These are phyloP conservation scores for Zosterops hypoxanthus DNA, from an alignment of 2,113 vertebrate genomes.

Conservation along the genomic window DNA sequence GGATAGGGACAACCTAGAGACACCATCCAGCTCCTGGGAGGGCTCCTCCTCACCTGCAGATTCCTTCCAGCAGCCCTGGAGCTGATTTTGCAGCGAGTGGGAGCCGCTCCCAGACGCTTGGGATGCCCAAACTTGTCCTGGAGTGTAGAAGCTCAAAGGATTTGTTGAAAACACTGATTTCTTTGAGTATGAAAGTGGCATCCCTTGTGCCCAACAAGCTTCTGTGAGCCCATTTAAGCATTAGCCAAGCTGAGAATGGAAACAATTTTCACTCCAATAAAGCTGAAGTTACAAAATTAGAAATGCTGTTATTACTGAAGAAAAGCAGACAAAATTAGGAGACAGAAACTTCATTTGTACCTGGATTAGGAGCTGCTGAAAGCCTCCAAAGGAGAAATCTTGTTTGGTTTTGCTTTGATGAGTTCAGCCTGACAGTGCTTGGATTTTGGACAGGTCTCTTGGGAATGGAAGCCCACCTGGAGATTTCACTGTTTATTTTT, in stretches of 20 bases:
- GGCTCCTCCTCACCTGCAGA: not conserved
- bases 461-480: not conserved
- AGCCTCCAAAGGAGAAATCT: not conserved
- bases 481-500: not conserved
- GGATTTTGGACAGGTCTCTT: not conserved
- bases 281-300: not conserved
- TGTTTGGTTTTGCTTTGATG: not conserved
- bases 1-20: not conserved
- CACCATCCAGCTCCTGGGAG: not conserved
- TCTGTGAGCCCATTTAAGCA: not conserved
- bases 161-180: slow-evolving; percentile 4
- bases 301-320: not conserved
- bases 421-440: not conserved
- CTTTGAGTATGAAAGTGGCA: not conserved
- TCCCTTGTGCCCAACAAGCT: not conserved
- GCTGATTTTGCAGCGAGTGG: not conserved
- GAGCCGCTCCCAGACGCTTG: not conserved
- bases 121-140: slow-evolving; percentile 40
- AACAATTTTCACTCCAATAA: not conserved
- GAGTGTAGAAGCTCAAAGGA: not conserved
- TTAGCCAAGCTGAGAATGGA: not conserved
- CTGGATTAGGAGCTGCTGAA: not conserved
- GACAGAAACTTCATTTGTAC: not conserved
- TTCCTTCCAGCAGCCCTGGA: not conserved
- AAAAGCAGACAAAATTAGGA: not conserved